These are phyloP conservation scores for Furcifer pardalis DNA, from an alignment of 2,797 vertebrate species.

Conservation along the genomic window DNA sequence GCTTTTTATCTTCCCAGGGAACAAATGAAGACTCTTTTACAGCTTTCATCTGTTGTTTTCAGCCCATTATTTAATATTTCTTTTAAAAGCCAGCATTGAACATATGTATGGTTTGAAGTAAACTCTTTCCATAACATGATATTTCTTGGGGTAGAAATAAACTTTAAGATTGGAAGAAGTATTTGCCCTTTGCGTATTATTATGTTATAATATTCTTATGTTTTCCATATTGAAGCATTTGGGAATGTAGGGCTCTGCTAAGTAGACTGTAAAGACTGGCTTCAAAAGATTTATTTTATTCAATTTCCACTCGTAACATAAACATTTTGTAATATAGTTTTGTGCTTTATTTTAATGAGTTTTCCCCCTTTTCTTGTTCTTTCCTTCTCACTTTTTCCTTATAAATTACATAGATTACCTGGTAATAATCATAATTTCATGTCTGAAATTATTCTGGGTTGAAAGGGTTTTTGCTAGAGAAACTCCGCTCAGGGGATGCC, in stretches of 20 bases:
- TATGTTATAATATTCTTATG: too few relatives aligned
- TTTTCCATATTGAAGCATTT: slow-evolving; percentile 27
- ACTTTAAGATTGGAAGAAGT: slow-evolving; percentile 1
- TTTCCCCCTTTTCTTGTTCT: too few relatives aligned
- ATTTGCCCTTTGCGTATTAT: slow-evolving; percentile 16
- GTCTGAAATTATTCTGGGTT: too few relatives aligned
- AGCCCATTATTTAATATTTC: slow-evolving; percentile 18
- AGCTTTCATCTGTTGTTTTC: slow-evolving; percentile 35
- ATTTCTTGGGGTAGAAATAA: slow-evolving; percentile 1
- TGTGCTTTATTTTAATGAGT: not conserved
- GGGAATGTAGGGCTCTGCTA: slow-evolving; percentile 32
- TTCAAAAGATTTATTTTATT: slow-evolving; percentile 36
- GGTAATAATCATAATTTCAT: too few relatives aligned
- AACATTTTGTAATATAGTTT: not conserved
- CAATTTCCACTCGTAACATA: not conserved
- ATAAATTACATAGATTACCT: slow-evolving; percentile 19
- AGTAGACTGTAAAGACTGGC: slow-evolving; percentile 27
- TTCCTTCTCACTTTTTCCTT: slow-evolving; percentile 15
- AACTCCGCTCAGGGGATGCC: too few relatives aligned
- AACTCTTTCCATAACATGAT: slow-evolving; percentile 23
- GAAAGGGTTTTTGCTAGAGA: too few relatives aligned
- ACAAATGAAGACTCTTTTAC: not conserved
- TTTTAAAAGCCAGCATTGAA: slow-evolving; percentile 47
- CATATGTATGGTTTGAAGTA: slow-evolving; percentile 26
- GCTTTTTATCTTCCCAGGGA: slow-evolving; percentile 35